A percentile compares a stretch with the other conserved stretches of the same genome.
phyloP scores from a whole-genome alignment of 2,797 vertebrate species.

The Hyperoplus immaculatus region DNA sequence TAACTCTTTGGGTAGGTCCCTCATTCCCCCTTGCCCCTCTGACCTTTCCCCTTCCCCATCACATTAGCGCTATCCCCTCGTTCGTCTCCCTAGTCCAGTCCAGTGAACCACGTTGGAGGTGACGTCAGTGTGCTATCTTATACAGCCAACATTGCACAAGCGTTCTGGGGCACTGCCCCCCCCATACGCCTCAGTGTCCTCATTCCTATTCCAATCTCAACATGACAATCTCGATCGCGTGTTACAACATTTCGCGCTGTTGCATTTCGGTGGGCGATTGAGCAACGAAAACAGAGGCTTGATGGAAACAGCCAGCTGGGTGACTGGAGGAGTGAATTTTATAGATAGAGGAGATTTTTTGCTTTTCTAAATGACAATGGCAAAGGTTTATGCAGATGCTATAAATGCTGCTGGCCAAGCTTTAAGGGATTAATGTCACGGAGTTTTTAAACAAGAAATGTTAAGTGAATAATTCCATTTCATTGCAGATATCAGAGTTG shows the following conservation, averaged over 20 bases:
- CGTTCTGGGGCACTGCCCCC: constrained; percentile 15
- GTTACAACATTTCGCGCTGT: constrained; percentile 40
- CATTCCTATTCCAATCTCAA: constrained; percentile 36
- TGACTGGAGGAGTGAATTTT: constrained; percentile 5
- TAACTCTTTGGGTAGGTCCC: background rate
- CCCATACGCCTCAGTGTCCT: constrained; percentile 9
- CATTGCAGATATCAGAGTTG: constrained; percentile 38
- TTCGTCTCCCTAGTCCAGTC: constrained; percentile 8
- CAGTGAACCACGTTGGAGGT: constrained; percentile 1
- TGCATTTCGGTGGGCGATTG: constrained; percentile 22
- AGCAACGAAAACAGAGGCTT: constrained; percentile 12
- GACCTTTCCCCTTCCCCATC: constrained; percentile 25
- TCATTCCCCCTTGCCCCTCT: constrained; percentile 5
- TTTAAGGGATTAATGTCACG: constrained; percentile 6
- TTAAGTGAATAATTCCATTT: constrained; percentile 41
- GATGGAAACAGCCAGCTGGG: constrained; percentile 3
- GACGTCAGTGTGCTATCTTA: background rate
- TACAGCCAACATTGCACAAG: constrained; percentile 46
- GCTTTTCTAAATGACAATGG: background rate
- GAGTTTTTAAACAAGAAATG: constrained; percentile 35
- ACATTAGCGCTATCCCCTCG: background rate
- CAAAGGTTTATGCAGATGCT: constrained; percentile 2
- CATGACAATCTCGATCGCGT: constrained; percentile 8
- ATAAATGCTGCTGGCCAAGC: constrained; percentile 1
- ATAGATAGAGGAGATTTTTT: background rate